Base-by-base conservation (phyloP, 2,113 vertebrate genomes). In the Prunella fulvescens region DNA sequence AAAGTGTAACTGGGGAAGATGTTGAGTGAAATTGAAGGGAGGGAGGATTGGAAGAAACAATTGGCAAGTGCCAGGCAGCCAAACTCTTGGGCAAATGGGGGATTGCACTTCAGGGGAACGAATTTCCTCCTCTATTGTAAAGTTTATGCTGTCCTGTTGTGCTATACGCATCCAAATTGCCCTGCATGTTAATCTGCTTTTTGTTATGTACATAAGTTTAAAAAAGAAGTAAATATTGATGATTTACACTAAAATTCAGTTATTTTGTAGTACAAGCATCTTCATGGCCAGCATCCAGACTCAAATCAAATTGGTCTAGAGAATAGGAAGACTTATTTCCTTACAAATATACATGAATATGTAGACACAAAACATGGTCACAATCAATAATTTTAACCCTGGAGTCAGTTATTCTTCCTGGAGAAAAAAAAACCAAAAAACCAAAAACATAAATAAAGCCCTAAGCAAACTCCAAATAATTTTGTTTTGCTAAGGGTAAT, bases 381-480 rank as follows among this genome's bases (percentile, higher is more conserved):
- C 4, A 71, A 62, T 23, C 7, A 69, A 14, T 15, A 0, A 29
- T 73, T 72, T 87, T 65, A 64, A 64, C 7, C 8, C 48, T 35
- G 7, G 9, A 62, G 7, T 5, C 8, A 60, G 16, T 35, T 45
- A 72, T 67, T 77, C 9, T 50, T 77, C 62, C 31, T 37, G 37
- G 3, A 8, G 4, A 2, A 19, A 47, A 57, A 47, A n/a, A n/a
- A n/a, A n/a, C n/a, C n/a, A n/a, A n/a, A n/a, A n/a, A n/a, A n/a
- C n/a, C n/a, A n/a, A n/a, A 14, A 25, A 9, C 16, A 11, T 10
- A 5, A 17, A 26, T 3, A 33, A 77, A 70, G 1, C 0, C 12
- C 4, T 13, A 54, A 29, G 3, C 2, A 24, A 57, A 67, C 29
- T 5, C 6, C 6, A 81, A 42, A 62, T 4, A 0, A 26, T 40